Evolutionary conservation across 64 coral and sea anemone species (phyloP), one percentile per base, ranked within the genome.

Genomic region (Cladopsammia gracilis): DNA sequence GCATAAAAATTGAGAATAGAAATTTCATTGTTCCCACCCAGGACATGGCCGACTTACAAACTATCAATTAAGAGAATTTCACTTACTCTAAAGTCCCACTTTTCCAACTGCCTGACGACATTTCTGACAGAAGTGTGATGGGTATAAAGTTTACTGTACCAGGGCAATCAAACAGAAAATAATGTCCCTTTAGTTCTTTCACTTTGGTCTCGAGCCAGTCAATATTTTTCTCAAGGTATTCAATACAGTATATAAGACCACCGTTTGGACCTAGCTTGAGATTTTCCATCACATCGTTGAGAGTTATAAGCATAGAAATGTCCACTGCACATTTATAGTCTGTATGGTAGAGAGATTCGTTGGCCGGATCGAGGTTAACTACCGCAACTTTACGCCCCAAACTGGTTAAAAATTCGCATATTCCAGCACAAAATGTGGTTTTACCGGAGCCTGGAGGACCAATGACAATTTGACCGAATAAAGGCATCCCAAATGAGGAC

Each of bases 161-260:
- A 2, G 98, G 98, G 16, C 94, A 96, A 34, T 99, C 98, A 89
- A 99, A 99, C 83, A 99, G 75, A 50, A 96, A 87, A 73, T 99
- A 99, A 77, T 91, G 76, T 3, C 92, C 98, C 3, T 89, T 89
- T 34, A 93, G 51, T 19, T 94, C 86, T 64, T 96, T 91, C 6
- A 99, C 50, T 54, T 99, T 90, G n/a, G 76, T 87, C 68, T 88
- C 86, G 43, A 99, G 71, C 98, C 98, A 99, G 71, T 99, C 98
- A 82, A 94, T 70, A 64, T 99, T 99, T 48, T 96, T 99, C 70
- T 99, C 98, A 8, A 99, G 86, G 69, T 99, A 99, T 75, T 99
- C 98, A 89, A 99, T 99, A 70, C 98, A 99, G 70, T 96, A 99
- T 64, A 99, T 96, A 22, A 99, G 78, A 3, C 98, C 98, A 73